Evolutionary conservation across 2,797 vertebrate genomes (phyloP).

Genomic region (Pyrocephalus nanus): DNA sequence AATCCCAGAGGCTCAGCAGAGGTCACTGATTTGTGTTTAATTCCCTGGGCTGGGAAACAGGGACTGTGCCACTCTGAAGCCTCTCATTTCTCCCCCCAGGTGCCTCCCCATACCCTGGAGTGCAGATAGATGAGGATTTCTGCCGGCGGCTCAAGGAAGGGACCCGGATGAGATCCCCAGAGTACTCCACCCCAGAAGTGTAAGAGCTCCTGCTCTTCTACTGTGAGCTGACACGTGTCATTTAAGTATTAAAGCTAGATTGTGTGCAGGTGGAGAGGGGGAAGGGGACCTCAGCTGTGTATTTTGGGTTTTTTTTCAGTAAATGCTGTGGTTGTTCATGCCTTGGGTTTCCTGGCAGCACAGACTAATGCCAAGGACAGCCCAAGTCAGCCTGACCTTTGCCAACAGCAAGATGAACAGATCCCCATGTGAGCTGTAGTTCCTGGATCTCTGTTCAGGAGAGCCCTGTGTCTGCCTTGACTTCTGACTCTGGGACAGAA

Average conservation of each 20-base stretch:
- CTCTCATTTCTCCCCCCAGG: slow-evolving; percentile 71
- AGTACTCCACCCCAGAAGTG: slow-evolving; percentile 93
- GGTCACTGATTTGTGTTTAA: fast-evolving
- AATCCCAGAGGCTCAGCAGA: fast-evolving
- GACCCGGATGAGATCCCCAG: slow-evolving; percentile 91
- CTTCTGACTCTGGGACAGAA: background rate
- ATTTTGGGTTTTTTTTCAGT: background rate
- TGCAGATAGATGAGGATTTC: slow-evolving; percentile 95
- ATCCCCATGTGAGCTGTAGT: background rate
- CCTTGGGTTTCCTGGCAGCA: background rate
- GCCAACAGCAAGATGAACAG: background rate
- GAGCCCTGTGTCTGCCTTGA: background rate
- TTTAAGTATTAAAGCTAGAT: background rate
- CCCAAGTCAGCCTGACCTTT: background rate
- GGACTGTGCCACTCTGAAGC: background rate
- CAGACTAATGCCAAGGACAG: background rate
- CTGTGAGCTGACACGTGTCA: background rate
- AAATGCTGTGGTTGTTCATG: fast-evolving
- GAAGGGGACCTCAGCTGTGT: background rate
- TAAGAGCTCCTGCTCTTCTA: slow-evolving; percentile 69
- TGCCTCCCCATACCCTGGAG: slow-evolving; percentile 91
- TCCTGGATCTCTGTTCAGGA: background rate
- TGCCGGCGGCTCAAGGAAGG: slow-evolving; percentile 93
- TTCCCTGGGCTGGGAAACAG: background rate
- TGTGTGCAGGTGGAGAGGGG: background rate